Conservation (phyloP, 2,888 invertebrate species). For the Pediacus dermestoides region DNA sequence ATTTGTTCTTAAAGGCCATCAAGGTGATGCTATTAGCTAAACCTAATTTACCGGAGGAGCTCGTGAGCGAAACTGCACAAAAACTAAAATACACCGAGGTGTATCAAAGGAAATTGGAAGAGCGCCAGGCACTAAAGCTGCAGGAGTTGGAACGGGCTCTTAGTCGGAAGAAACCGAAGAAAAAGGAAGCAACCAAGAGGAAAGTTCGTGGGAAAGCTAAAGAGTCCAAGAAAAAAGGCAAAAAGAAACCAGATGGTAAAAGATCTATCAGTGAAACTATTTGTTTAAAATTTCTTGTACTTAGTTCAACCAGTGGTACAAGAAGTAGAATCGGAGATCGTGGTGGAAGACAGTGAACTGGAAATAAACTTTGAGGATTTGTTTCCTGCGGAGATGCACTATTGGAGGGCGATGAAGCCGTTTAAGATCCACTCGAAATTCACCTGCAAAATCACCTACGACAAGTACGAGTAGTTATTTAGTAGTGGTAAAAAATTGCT, state of each 20-base stretch:
- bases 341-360: constrained; percentile 21
- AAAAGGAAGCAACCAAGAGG: constrained; percentile 12
- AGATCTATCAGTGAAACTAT: too few species aligned
- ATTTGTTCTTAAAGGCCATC: constrained; percentile 16
- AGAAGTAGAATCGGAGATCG: constrained; percentile 9
- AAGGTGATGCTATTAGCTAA: constrained; percentile 26
- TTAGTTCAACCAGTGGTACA: constrained; percentile 11
- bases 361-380: constrained; percentile 25
- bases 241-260: constrained; percentile 11
- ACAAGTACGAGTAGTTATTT: constrained; percentile 11
- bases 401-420: constrained; percentile 29
- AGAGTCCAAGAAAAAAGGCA: constrained; percentile 13
- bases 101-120: constrained; percentile 23
- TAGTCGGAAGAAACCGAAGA: constrained; percentile 14
- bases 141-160: constrained; percentile 7
- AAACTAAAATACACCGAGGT: constrained; percentile 27
- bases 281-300: too few species aligned
- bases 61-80: constrained; percentile 24
- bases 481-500: background rate
- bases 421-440: constrained; percentile 26
- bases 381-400: constrained; percentile 33
- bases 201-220: constrained; percentile 8
- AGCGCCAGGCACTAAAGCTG: constrained; percentile 16
- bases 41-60: constrained; percentile 23
- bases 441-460: constrained; percentile 25